phyloP scores from a whole-genome alignment of 2,888 invertebrate species.

The Cacoxenus indagator region DNA sequence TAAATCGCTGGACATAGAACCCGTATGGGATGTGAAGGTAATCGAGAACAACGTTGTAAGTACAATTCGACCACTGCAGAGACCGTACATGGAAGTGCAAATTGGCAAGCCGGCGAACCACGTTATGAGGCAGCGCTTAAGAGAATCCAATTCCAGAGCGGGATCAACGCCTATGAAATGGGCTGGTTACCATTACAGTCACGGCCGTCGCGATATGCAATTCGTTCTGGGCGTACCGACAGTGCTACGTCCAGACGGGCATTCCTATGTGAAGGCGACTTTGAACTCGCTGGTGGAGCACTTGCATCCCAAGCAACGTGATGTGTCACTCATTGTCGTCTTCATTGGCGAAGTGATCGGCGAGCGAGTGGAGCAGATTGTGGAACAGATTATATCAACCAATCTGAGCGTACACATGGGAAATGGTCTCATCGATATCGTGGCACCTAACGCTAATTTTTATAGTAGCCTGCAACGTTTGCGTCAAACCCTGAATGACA shows the following conservation, averaged over 20 bases:
- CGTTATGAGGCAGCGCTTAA: background rate
- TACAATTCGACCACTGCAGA: too few relatives aligned
- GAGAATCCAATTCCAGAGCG: background rate
- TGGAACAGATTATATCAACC: background rate
- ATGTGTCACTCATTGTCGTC: slow-evolving; percentile 35
- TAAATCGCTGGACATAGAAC: too few relatives aligned
- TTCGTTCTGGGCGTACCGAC: slow-evolving; percentile 50
- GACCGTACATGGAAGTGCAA: too few relatives aligned
- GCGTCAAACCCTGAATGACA: slow-evolving; percentile 28
- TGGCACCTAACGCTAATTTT: slow-evolving; percentile 40
- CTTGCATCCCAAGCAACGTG: slow-evolving; percentile 23
- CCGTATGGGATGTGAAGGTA: too few relatives aligned
- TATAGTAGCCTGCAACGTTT: slow-evolving; percentile 40
- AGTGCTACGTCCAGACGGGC: background rate
- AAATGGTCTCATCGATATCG: slow-evolving; percentile 43
- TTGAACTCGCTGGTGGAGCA: slow-evolving; percentile 27
- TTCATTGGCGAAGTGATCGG: slow-evolving; percentile 39
- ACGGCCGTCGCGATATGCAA: slow-evolving; percentile 22
- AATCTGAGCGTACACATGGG: slow-evolving; percentile 25
- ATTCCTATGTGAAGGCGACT: slow-evolving; percentile 29
- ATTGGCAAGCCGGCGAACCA: too few relatives aligned
- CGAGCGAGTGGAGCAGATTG: slow-evolving; percentile 16
- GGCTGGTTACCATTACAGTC: slow-evolving; percentile 7
- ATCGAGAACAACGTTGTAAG: too few relatives aligned
- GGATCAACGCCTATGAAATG: too few relatives aligned